Evolutionary conservation across 2,113 vertebrate species (phyloP).

Genomic region (Tetraodon nigroviridis): DNA sequence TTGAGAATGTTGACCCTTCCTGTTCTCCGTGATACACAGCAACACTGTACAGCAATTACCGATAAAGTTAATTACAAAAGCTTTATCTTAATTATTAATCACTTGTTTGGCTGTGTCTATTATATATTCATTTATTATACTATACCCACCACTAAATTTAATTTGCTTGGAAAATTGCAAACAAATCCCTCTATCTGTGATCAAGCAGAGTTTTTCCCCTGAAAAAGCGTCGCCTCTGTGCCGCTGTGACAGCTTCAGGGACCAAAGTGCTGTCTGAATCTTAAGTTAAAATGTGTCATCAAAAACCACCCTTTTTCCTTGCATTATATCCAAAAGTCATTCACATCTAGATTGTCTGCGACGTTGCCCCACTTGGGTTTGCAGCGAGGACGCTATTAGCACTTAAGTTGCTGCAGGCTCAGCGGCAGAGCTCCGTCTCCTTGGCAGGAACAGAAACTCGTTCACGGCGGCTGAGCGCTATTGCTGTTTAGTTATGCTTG

Average conservation of each 20-base stretch:
- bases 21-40: slow-evolving; percentile 19
- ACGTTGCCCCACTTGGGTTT: slow-evolving; percentile 51
- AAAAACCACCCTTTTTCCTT: slow-evolving; percentile 13
- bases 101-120: slow-evolving; percentile 24
- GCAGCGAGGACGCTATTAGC: slow-evolving; percentile 55
- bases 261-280: slow-evolving; percentile 27
- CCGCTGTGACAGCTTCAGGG: slow-evolving; percentile 5
- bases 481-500: slow-evolving; percentile 59
- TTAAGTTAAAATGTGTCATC: slow-evolving; percentile 21
- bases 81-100: slow-evolving; percentile 53
- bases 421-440: slow-evolving; percentile 57
- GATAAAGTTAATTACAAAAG: slow-evolving; percentile 47
- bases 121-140: slow-evolving; percentile 28
- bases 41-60: slow-evolving; percentile 18
- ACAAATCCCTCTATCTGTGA: slow-evolving; percentile 11
- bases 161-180: slow-evolving; percentile 42
- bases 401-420: slow-evolving; percentile 63
- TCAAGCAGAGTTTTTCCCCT: slow-evolving; percentile 1
- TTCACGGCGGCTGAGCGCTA: slow-evolving; percentile 53
- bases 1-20: slow-evolving; percentile 13
- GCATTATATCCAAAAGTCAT: slow-evolving; percentile 40
- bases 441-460: slow-evolving; percentile 61
- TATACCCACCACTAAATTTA: slow-evolving; percentile 12
- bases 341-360: slow-evolving; percentile 30
- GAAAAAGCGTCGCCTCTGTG: slow-evolving; percentile 16